Evolutionary conservation across 1,140 invertebrate genomes (phyloP), one percentile per base, ranked within the genome.

Genomic region (Drosophila obscura): DNA sequence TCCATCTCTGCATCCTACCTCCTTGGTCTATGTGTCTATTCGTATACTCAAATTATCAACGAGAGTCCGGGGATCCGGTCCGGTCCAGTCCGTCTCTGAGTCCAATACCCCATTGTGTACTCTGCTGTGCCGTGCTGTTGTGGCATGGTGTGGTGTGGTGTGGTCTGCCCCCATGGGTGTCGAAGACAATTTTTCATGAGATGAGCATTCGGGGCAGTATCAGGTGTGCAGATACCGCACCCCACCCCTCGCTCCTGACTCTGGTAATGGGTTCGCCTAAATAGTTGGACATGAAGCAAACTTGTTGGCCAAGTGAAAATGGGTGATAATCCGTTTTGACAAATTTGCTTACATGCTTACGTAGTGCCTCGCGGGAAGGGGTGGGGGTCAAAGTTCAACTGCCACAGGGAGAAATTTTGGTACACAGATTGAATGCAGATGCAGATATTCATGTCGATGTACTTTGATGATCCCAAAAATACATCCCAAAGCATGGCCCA

Each of bases 261-360:
- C 53, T 74, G 69, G 57, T 87, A 85, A 85, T 85, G 82, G 82
- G 82, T 87, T 85, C 83, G 82, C 80, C 82, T 87, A 87, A 87
- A 88, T 88, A 87, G 71, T 88, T 72, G 73, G 46, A 73, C 57
- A 39, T 13, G 35, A 71, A 67, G 78, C 69, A 35, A 73, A 67
- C 68, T 64, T 65, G 73, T 76, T 75, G 71, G 60, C 41, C 56
- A 51, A 73, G 81, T 84, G 82, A 87, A 87, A 90, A 90, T 90
- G 78, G 87, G 87, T 78, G 87, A 90, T 90, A 90, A 90, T 90
- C 87, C 85, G 87, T 77, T 90, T 90, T 90, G 87, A 90, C 87
- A 90, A 90, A 90, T 90, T 90, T 83, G 81, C 63, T 62, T 87
- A 88, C 83, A 87, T 69, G 78, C 79, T 67, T 80, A 9, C 8